Percentiles rank a stretch among this genome's conserved stretches.
These are phyloP conservation scores for Parambassis ranga DNA, from an alignment of 2,797 vertebrate species.

Conservation along the genomic window DNA sequence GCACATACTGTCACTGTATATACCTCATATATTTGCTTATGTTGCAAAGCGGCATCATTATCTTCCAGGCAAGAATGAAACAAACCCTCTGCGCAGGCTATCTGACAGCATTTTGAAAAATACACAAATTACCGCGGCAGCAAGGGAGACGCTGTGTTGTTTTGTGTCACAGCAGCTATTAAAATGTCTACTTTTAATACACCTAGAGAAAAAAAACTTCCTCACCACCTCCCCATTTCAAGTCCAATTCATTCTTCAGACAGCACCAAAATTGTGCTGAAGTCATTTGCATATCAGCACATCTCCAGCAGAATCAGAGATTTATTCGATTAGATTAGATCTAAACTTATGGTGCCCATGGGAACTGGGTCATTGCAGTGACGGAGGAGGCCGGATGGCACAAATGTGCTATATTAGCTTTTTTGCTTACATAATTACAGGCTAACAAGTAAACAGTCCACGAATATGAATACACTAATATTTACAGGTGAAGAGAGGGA, in stretches of 20 bases:
- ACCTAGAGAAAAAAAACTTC: background rate
- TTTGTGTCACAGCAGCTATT: background rate
- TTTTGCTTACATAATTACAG: background rate
- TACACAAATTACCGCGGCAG: background rate
- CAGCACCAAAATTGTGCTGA: background rate
- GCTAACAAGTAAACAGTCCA: constrained; percentile 3
- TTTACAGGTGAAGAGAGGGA: background rate
- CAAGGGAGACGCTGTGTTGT: background rate
- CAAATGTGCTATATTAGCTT: background rate
- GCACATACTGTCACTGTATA: background rate
- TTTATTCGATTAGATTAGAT: constrained; percentile 39
- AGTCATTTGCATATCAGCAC: constrained; percentile 41
- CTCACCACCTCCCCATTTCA: background rate
- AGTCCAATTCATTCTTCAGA: constrained; percentile 20
- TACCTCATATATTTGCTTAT: background rate
- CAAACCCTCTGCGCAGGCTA: background rate
- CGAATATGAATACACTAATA: background rate
- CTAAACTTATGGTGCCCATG: constrained; percentile 6
- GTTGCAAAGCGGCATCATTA: constrained; percentile 3
- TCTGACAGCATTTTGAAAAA: constrained; percentile 3
- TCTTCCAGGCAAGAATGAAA: constrained; percentile 5
- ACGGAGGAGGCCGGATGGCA: background rate
- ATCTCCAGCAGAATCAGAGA: constrained; percentile 38
- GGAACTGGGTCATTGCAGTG: constrained; percentile 28
- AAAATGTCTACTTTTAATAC: constrained; percentile 21